Evolutionary conservation across 2,113 vertebrate genomes (phyloP), one percentile per base, ranked within the genome.

Genomic region (Pollachius pollachius): DNA sequence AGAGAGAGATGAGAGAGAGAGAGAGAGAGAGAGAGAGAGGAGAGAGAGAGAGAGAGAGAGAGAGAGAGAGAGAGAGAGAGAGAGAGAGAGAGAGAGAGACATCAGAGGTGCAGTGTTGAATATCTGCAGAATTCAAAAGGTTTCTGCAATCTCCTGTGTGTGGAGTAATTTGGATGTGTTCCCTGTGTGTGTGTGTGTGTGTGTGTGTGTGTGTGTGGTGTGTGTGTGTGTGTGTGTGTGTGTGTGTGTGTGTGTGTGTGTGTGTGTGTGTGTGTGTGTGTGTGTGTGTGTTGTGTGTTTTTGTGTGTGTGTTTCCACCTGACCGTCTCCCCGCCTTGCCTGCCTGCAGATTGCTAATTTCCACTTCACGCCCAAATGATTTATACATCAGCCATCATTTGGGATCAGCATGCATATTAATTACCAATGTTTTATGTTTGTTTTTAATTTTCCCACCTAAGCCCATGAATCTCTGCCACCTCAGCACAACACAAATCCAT

Each of bases 361-460:
- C 70, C 67, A 78, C 73, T 67, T 70, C 52, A 23, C 62, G 30
- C 67, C 71, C 6, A 23, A 23, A 64, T 72, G 71, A 80, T 84
- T 81, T 81, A 74, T 41, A 78, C 65, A 75, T 52, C 71, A 83
- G 72, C 81, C 79, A 81, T 85, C 81, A 78, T 81, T 80, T 71
- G 72, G 79, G 83, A 85, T 81, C 81, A 81, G 85, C 81, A 68
- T 85, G 74, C 62, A 86, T 82, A 82, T 85, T 85, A 85, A 84
- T 87, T 85, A 81, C 70, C 66, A 72, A 27, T 77, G 76, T 74
- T 87, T 89, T 83, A 86, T 84, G 81, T 88, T 87, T 83, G 82
- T 85, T 88, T 88, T 84, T 79, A 75, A 86, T 87, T 86, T 81
- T 70, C 80, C 75, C 37, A 41, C 70, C 67, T 75, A 79, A 90